phyloP scores from a whole-genome alignment of 1,140 invertebrate genomes.

The Rhopalosiphum maidis region DNA sequence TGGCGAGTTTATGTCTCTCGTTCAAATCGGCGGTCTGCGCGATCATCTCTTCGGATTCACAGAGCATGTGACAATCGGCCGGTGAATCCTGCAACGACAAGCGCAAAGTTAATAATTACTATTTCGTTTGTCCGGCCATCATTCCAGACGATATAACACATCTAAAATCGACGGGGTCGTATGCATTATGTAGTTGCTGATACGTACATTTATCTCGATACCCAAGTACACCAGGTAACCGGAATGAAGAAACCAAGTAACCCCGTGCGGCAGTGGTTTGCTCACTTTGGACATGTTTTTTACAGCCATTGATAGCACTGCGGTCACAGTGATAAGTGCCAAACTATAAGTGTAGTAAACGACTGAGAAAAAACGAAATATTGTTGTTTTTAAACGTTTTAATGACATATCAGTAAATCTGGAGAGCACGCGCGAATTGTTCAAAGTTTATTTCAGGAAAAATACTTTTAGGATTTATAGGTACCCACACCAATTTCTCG shows the following conservation, averaged over 20 bases:
- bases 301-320: background rate
- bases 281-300: background rate
- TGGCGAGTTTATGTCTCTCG: background rate
- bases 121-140: background rate
- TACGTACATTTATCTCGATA: constrained; percentile 25
- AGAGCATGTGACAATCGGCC: constrained; percentile 13
- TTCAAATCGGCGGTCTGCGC: background rate
- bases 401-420: background rate
- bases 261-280: background rate
- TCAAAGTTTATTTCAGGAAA: background rate
- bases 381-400: background rate
- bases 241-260: constrained; percentile 7
- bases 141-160: background rate
- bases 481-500: background rate
- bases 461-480: background rate
- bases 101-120: background rate
- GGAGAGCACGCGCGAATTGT: too few relatives aligned
- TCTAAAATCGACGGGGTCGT: background rate
- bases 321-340: background rate
- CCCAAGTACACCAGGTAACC: constrained; percentile 18
- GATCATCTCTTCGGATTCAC: constrained; percentile 10
- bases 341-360: constrained; percentile 49
- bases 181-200: too few relatives aligned
- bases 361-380: background rate
- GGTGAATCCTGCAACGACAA: background rate